A percentile compares a stretch with the other conserved stretches of the same genome.
Evolutionary conservation across 2,888 invertebrate genomes (phyloP).

Genomic region (Phrixothrix hirtus): DNA sequence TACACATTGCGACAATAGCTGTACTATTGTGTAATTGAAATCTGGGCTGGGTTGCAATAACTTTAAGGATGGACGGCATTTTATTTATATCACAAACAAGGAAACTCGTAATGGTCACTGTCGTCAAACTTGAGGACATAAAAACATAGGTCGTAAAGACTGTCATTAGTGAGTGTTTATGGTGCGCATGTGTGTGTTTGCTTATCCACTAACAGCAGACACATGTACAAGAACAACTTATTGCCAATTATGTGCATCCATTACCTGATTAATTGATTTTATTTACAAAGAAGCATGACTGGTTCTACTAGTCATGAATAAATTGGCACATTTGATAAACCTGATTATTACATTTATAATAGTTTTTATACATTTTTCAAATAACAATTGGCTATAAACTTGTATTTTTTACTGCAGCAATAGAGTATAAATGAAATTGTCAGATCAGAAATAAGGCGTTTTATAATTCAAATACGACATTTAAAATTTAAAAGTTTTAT

Average conservation of each 20-base stretch:
- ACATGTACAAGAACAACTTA: conserved; percentile 34
- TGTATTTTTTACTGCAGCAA: too few species aligned
- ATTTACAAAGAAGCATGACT: too few species aligned
- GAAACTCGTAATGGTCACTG: conserved; percentile 27
- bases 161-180: conserved; percentile 38
- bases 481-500: too few species aligned
- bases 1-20: conserved; percentile 28
- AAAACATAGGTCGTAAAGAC: conserved; percentile 33
- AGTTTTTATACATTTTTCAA: too few species aligned
- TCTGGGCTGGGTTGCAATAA: conserved; percentile 30
- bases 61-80: conserved; percentile 23
- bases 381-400: too few species aligned
- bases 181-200: conserved; percentile 37
- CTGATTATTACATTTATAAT: too few species aligned
- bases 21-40: conserved; percentile 37
- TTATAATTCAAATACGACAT: too few species aligned
- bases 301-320: too few species aligned
- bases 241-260: conserved; percentile 34
- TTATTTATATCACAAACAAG: conserved; percentile 29
- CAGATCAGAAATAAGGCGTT: too few species aligned
- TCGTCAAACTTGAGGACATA: conserved; percentile 36
- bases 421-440: too few species aligned
- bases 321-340: too few species aligned
- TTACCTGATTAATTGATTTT: conserved; percentile 37
- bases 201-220: conserved; percentile 38